Base-by-base conservation (phyloP, 2,797 vertebrate genomes). In the Cynopterus sphinx region DNA sequence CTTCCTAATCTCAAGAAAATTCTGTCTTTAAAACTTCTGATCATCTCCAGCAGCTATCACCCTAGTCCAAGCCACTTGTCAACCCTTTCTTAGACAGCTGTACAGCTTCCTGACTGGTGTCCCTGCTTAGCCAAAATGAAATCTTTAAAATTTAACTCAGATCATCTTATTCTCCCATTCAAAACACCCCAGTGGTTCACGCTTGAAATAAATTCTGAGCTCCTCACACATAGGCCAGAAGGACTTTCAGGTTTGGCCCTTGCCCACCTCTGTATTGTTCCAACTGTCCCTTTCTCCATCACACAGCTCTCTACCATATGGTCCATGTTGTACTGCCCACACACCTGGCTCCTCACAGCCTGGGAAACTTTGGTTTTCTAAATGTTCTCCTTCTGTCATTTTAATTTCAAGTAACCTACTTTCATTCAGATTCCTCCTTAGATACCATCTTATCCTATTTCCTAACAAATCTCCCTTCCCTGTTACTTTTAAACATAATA, bases 241-340 rank as follows among this genome's bases (percentile, higher is more conserved):
- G 21, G 57, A 5, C 28, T 16, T 43, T 24, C 33, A 39, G 12
- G 6, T 36, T 46, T 2, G 8, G 19, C 0, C 36, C 13, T 9
- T 87, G 11, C 8, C 0, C 39, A 49, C 19, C 22, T 74, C 53
- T 33, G 22, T 6, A 12, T 16, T 19, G 9, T 68, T 73, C 22
- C 13, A 68, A 4, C 15, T 9, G 33, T 2, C 19, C 13, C 2
- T 53, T 31, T n/a, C 16, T 9, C 33, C 11, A 0, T 15, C 39
- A n/a, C 9, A 22, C 7, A 31, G 16, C 5, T 2, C 43, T 73
- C 28, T 15, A 15, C 22, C 36, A 12, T 2, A 1, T 39, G 11
- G 0, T n/a, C 10, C 8, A 28, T 28, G 0, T 6, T 19, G 2
- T 5, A 0, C 15, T 26, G 12, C 28, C 17, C 41, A 21, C 2